Evolutionary conservation across 2,113 vertebrate genomes (phyloP), one percentile per base, ranked within the genome.

Genomic region (Oryzias celebensis): DNA sequence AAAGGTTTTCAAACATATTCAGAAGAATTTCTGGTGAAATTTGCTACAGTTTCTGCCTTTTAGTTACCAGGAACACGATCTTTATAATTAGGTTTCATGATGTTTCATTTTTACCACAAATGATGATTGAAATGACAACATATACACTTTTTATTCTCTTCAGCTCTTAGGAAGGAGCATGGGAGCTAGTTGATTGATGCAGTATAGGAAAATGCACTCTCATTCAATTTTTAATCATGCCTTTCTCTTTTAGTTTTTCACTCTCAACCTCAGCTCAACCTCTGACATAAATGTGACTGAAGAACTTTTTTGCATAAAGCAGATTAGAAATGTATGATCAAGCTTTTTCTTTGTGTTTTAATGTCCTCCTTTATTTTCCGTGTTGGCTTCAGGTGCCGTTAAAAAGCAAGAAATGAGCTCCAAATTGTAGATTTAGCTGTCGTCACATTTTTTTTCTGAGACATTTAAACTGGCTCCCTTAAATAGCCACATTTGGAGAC

Each of bases 221-320:
- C 87, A 86, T 88, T 88, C 78, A 83, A 83, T 82, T 78, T 87
- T 73, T 78, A 81, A 73, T 80, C 65, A 54, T 62, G 18, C 46
- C 59, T 44, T 65, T 75, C 64, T 47, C 52, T n/a, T 36, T 47
- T 56, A n/a, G 51, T 71, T 57, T 54, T 66, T 20, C 2, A 1
- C 36, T 66, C 46, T 18, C 42, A 47, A 68, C 76, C 70, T 78
- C 58, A 75, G 72, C 73, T 53, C 65, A 62, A 58, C 65, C 72
- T 22, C 1, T 66, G 73, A 73, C 77, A 28, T 45, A 56, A 17
- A n/a, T 45, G 23, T 45, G 43, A 61, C 50, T 61, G 54, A 28
- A 64, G 47, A 77, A 60, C 62, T 68, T 52, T 58, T 41, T 48
- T 41, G 62, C 43, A 54, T 52, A 14, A 43, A 68, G 69, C 22